These are phyloP conservation scores for Drosophila gunungcola DNA, from an alignment of 1,140 invertebrate genomes.

Conservation along the genomic window DNA sequence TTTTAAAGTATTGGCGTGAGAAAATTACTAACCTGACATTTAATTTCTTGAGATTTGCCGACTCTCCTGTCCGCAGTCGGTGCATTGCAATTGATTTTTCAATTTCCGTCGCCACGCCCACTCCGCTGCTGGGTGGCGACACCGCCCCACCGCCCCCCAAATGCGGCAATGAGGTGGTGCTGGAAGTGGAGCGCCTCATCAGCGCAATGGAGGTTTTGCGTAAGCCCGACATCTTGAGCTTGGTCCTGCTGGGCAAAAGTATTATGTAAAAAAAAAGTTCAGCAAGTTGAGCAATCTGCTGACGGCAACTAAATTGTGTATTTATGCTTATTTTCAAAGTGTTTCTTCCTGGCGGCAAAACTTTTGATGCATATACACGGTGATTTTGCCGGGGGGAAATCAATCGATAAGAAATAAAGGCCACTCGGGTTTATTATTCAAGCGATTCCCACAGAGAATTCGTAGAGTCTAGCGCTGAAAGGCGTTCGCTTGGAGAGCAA, in stretches of 20 bases:
- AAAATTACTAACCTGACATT: constrained; percentile 52
- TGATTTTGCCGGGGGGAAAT: constrained; percentile 18
- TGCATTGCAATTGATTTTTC: constrained; percentile 77
- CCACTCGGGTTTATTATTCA: constrained; percentile 17
- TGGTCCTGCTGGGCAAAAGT: constrained; percentile 1
- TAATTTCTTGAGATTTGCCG: constrained; percentile 34
- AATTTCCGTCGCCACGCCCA: constrained; percentile 74
- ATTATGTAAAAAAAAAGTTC: constrained; percentile 50
- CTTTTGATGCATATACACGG: constrained; percentile 38
- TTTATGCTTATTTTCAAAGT: constrained; percentile 19
- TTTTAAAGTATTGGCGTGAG: not conserved
- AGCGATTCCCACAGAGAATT: constrained; percentile 1
- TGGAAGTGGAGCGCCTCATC: constrained; percentile 69
- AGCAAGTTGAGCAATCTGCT: constrained; percentile 26
- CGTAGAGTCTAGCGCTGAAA: not conserved
- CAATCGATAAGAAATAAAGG: constrained; percentile 30
- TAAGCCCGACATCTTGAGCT: constrained; percentile 69
- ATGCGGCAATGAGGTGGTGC: constrained; percentile 34
- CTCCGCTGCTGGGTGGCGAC: constrained; percentile 47
- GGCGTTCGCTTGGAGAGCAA: constrained; percentile 26
- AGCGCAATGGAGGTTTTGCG: constrained; percentile 67
- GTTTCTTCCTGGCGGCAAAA: constrained; percentile 11
- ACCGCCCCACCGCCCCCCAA: constrained; percentile 8
- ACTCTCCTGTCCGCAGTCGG: constrained; percentile 35
- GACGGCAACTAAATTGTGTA: constrained; percentile 39